Percentiles rank a stretch among this genome's conserved stretches.
phyloP scores from a whole-genome alignment of 2,797 vertebrate species.

The Loris lydekkerianus region DNA sequence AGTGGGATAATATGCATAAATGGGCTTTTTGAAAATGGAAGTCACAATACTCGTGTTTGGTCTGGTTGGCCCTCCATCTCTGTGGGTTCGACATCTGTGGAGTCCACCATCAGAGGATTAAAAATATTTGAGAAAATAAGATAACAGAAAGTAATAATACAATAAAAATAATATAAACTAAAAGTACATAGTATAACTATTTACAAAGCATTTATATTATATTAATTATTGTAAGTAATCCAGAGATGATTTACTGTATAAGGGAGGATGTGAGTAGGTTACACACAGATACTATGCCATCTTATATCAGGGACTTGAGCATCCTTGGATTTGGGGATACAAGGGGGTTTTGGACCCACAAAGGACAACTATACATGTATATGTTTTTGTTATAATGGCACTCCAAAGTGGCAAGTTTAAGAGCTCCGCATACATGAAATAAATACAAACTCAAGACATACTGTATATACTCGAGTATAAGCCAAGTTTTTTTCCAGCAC shows the following conservation, averaged over 20 bases:
- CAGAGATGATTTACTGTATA: not conserved
- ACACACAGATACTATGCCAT: not conserved
- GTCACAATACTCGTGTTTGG: not conserved
- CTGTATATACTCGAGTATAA: too few species aligned
- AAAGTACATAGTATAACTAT: not conserved
- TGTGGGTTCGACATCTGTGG: not conserved
- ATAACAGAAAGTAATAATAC: not conserved
- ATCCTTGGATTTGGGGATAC: not conserved
- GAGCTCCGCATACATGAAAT: not conserved
- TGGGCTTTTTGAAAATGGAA: constrained; percentile 33
- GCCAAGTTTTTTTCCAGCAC: too few species aligned
- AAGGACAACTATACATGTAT: not conserved
- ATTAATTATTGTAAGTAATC: not conserved
- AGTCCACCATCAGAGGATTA: not conserved
- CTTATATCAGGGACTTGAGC: not conserved
- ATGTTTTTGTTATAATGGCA: not conserved
- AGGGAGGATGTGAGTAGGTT: not conserved
- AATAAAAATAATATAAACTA: not conserved
- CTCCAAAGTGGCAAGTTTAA: not conserved
- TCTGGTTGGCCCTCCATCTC: not conserved
- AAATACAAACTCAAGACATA: not conserved
- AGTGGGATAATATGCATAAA: not conserved
- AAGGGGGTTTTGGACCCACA: not conserved
- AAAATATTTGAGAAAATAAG: not conserved
- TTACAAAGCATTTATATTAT: not conserved